Evolutionary conservation across 2,888 invertebrate species (phyloP).

Genomic region (Marasmarcha lunaedactyla): DNA sequence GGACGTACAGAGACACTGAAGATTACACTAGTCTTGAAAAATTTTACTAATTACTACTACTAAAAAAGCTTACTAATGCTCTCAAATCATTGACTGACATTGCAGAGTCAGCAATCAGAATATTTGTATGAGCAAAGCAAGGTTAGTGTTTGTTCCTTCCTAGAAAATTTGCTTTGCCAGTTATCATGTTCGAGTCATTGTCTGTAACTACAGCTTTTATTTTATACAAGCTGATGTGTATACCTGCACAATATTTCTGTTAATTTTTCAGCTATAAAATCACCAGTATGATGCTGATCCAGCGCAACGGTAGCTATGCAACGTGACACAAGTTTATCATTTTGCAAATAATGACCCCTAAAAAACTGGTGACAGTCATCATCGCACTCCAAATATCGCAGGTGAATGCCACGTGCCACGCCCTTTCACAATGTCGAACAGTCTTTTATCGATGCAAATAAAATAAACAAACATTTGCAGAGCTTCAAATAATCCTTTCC

Average conservation of each 20-base stretch:
- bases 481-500: too few species aligned
- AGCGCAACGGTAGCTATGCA: slow-evolving; percentile 12
- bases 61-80: too few species aligned
- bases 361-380: slow-evolving; percentile 11
- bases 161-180: slow-evolving; percentile 10
- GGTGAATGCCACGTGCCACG: slow-evolving; percentile 11
- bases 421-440: slow-evolving; percentile 5
- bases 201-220: slow-evolving; percentile 12
- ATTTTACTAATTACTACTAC: not conserved
- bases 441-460: too few species aligned
- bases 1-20: slow-evolving; percentile 11
- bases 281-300: slow-evolving; percentile 13
- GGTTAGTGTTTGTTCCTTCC: slow-evolving; percentile 11
- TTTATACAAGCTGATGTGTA: slow-evolving; percentile 9
- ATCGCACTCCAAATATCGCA: slow-evolving; percentile 12
- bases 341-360: slow-evolving; percentile 15
- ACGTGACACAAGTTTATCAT: slow-evolving; percentile 9
- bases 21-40: slow-evolving; percentile 5
- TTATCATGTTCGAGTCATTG: slow-evolving; percentile 11
- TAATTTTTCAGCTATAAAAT: slow-evolving; percentile 10
- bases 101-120: slow-evolving; percentile 10
- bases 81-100: slow-evolving; percentile 6
- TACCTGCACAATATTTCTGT: slow-evolving; percentile 10
- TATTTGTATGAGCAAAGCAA: slow-evolving; percentile 13
- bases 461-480: too few species aligned